Evolutionary conservation across 1,140 invertebrate genomes (phyloP).

Genomic region (Wiebesia pumilae): DNA sequence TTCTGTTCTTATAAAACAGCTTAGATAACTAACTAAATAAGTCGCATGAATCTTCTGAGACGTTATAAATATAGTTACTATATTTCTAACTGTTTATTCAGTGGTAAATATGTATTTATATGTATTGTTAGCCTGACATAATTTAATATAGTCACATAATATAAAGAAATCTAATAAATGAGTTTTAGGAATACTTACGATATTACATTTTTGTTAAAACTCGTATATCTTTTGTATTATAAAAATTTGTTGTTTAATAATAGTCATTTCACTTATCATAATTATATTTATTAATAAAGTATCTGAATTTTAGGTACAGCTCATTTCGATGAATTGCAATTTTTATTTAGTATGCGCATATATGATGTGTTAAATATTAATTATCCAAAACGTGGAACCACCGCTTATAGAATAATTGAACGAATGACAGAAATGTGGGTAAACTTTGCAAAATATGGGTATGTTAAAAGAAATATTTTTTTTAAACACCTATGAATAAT

Average conservation of each 20-base stretch:
- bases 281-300: not conserved
- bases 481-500: not conserved
- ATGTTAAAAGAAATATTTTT: slow-evolving; percentile 32
- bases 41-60: no score
- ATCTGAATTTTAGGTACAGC: slow-evolving; percentile 56
- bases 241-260: not conserved
- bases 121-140: no score
- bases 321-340: slow-evolving; percentile 64
- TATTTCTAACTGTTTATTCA: no score
- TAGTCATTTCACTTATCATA: not conserved
- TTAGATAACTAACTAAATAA: no score
- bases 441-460: slow-evolving; percentile 69
- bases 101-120: no score
- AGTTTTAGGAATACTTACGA: no score
- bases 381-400: not conserved
- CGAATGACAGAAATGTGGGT: slow-evolving; percentile 62
- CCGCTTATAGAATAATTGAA: slow-evolving; percentile 54
- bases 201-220: no score
- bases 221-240: no score
- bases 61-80: no score
- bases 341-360: slow-evolving; percentile 55
- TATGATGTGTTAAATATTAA: slow-evolving; percentile 20
- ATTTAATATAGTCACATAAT: no score
- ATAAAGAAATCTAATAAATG: no score
- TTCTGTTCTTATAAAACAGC: no score